Conservation (phyloP, 2,113 vertebrate species). For the Lates calcarifer region DNA sequence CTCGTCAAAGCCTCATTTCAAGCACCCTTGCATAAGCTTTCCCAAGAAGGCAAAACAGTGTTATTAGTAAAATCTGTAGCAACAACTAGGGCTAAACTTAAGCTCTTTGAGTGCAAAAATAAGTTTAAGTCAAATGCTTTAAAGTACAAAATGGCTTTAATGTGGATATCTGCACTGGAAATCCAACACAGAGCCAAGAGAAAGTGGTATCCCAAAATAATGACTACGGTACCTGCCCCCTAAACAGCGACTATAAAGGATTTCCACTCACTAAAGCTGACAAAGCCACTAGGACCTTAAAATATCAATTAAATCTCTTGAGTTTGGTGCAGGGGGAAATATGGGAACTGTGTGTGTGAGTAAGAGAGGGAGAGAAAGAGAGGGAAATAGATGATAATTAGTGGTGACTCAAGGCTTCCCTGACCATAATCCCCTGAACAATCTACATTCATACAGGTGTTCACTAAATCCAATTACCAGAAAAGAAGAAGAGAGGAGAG, state of each 20-base stretch:
- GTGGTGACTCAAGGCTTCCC: conserved; percentile 77
- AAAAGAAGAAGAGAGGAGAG: conserved; percentile 13
- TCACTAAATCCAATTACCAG: conserved; percentile 79
- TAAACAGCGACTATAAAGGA: neutral
- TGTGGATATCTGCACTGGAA: neutral
- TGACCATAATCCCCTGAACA: conserved; percentile 79
- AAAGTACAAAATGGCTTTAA: neutral
- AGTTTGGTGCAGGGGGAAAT: conserved; percentile 11
- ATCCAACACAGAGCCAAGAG: neutral
- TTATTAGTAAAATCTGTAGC: neutral
- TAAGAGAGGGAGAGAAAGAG: neutral
- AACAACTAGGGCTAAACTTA: neutral
- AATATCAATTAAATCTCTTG: conserved; percentile 49
- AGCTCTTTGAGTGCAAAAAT: neutral
- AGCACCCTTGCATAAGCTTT: neutral
- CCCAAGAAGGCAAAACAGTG: neutral
- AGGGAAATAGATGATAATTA: conserved; percentile 71
- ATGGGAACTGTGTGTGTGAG: conserved; percentile 4
- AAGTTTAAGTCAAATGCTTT: neutral
- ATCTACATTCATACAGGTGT: conserved; percentile 78
- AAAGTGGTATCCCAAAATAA: neutral
- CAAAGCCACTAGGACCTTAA: conserved; percentile 21
- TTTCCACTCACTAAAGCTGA: conserved; percentile 1
- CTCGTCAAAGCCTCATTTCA: neutral
- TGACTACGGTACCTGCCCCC: neutral